phyloP scores from a whole-genome alignment of 2,888 invertebrate species.

The Lithosia quadra region DNA sequence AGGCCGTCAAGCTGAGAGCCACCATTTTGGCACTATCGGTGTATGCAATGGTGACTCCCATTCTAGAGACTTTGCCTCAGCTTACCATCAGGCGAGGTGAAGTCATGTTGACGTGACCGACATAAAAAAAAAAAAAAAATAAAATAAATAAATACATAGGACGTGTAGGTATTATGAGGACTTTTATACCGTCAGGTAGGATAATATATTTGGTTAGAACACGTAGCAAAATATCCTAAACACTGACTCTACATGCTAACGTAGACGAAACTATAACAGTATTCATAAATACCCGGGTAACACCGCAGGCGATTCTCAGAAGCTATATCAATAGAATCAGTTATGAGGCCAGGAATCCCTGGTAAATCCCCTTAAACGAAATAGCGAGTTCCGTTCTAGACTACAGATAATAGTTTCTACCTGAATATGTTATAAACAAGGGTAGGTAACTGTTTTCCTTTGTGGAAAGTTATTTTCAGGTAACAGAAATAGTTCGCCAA shows the following conservation, averaged over 20 bases:
- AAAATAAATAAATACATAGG: too few species aligned
- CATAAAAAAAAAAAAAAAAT: too few species aligned
- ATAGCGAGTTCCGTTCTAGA: constrained; percentile 48
- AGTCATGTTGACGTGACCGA: too few species aligned
- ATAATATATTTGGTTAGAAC: background rate
- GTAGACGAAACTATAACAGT: constrained; percentile 35
- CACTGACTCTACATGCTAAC: constrained; percentile 8
- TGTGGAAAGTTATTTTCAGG: constrained; percentile 10
- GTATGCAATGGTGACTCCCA: too few species aligned
- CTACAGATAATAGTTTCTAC: constrained; percentile 53
- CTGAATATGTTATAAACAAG: constrained; percentile 47
- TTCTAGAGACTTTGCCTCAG: too few species aligned
- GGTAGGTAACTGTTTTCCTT: constrained; percentile 17
- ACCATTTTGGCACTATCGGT: too few species aligned
- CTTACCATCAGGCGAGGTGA: too few species aligned
- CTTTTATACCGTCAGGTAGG: background rate
- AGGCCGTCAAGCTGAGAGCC: too few species aligned
- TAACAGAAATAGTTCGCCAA: background rate
- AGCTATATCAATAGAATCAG: constrained; percentile 58
- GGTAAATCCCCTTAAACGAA: constrained; percentile 66
- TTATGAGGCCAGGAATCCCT: constrained; percentile 60
- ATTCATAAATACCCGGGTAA: constrained; percentile 43
- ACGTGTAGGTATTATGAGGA: too few species aligned
- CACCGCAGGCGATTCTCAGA: constrained; percentile 45
- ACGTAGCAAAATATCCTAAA: constrained; percentile 7